A percentile compares a stretch with the other conserved stretches of the same genome.
Evolutionary conservation across 2,888 invertebrate species (phyloP).

Genomic region (Drosophila algonquin): DNA sequence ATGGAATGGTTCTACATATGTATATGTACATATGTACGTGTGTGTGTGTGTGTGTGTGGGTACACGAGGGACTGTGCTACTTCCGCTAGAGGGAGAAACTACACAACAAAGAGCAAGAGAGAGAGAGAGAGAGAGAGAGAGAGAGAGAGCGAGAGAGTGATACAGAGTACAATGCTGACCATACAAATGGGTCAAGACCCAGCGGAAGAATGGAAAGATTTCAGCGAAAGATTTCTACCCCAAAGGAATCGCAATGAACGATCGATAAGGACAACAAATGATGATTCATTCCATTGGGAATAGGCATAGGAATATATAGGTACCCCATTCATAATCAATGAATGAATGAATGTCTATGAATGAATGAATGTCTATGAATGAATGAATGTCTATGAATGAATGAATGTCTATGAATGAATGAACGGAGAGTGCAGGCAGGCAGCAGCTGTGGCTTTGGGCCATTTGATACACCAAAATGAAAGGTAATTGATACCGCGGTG

Average conservation of each 20-base stretch:
- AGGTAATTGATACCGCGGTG: background rate
- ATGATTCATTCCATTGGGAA: background rate
- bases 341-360: background rate
- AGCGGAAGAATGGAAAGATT: background rate
- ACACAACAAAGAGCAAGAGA: background rate
- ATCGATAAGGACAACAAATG: background rate
- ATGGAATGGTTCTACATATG: constrained; percentile 45
- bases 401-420: background rate
- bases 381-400: background rate
- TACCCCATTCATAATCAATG: too few relatives aligned
- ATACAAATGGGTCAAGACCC: constrained; percentile 56
- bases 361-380: background rate
- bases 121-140: background rate
- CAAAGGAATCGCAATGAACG: background rate
- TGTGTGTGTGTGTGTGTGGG: background rate
- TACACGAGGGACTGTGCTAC: constrained; percentile 44
- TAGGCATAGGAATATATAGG: too few relatives aligned
- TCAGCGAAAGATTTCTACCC: background rate
- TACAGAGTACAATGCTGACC: constrained; percentile 22
- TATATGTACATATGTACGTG: too few relatives aligned
- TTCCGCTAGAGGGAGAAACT: constrained; percentile 50
- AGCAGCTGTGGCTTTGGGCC: background rate
- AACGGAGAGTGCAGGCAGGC: too few relatives aligned
- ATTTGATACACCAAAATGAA: background rate
- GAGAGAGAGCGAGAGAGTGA: constrained; percentile 12